A percentile compares a stretch with the other conserved stretches of the same genome.
These are phyloP conservation scores for Atlantisia rogersi DNA, from an alignment of 2,113 vertebrate species.

Conservation along the genomic window DNA sequence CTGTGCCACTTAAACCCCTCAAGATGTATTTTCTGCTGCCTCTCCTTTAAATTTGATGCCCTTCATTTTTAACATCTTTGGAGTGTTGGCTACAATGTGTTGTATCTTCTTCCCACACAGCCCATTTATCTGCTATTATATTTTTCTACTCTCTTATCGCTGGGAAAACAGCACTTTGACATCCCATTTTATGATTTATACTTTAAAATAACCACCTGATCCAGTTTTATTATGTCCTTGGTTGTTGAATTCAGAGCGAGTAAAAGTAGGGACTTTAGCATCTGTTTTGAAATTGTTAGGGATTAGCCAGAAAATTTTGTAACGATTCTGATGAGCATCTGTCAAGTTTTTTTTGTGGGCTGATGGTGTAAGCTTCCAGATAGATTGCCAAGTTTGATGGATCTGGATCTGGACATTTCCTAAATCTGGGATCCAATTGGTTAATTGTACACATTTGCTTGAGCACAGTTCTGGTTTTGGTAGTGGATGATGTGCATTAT, in stretches of 20 bases:
- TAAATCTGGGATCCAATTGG: not conserved
- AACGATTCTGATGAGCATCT: conserved; percentile 4
- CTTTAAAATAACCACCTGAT: conserved; percentile 11
- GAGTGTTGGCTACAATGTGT: not conserved
- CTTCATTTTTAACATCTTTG: not conserved
- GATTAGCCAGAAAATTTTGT: conserved; percentile 10
- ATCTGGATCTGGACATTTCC: not conserved
- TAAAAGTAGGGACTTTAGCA: not conserved
- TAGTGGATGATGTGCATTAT: not conserved
- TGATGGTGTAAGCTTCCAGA: not conserved
- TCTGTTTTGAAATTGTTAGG: conserved; percentile 29
- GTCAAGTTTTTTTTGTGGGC: not conserved
- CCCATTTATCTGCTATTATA: not conserved
- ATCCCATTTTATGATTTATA: not conserved
- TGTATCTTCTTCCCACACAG: conserved; percentile 4
- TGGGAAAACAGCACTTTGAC: conserved; percentile 4
- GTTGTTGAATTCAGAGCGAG: not conserved
- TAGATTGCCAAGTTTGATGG: not conserved
- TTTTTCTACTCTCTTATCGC: conserved; percentile 17
- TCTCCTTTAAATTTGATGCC: conserved; percentile 2
- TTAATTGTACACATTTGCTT: not conserved
- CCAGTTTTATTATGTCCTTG: not conserved
- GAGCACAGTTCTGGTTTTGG: not conserved
- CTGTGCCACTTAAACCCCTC: not conserved
- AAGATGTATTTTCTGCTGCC: not conserved